A percentile compares a stretch with the other conserved stretches of the same genome.
Conservation (phyloP, 2,888 invertebrate species). For the Falcaria lacertinaria region DNA sequence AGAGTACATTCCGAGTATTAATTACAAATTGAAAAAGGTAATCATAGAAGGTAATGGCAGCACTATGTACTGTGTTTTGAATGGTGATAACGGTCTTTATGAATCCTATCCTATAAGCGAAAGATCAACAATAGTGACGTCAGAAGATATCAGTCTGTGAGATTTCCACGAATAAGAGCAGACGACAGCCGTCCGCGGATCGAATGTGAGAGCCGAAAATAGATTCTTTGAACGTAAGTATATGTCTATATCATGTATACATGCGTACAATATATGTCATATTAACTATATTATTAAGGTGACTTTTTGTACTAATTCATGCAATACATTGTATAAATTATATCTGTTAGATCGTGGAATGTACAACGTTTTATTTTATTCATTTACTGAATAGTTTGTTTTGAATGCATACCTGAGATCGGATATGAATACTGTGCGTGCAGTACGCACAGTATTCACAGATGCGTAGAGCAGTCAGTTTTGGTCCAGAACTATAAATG, state of each 20-base stretch:
- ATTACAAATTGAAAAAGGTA: background rate
- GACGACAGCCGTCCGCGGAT: slow-evolving; percentile 33
- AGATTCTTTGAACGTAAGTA: slow-evolving; percentile 45
- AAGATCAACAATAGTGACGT: slow-evolving; percentile 19
- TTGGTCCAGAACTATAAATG: no score
- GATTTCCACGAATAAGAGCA: slow-evolving; percentile 37
- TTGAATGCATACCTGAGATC: no score
- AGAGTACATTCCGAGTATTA: background rate
- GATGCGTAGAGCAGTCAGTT: no score
- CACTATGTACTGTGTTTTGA: background rate
- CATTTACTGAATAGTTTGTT: no score
- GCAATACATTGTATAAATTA: no score
- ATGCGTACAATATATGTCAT: background rate
- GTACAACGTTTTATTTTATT: no score
- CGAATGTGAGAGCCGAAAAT: slow-evolving; percentile 44
- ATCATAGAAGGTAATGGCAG: background rate
- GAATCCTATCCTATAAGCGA: background rate
- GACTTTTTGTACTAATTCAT: no score
- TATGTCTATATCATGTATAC: slow-evolving; percentile 14
- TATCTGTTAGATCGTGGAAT: no score
- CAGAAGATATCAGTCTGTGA: slow-evolving; percentile 19
- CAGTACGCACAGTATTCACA: no score
- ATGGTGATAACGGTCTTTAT: slow-evolving; percentile 1
- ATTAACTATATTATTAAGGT: no score
- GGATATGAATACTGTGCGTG: no score